Base-by-base conservation (phyloP, 1,140 invertebrate genomes). In the Elymnias hypermnestra region DNA sequence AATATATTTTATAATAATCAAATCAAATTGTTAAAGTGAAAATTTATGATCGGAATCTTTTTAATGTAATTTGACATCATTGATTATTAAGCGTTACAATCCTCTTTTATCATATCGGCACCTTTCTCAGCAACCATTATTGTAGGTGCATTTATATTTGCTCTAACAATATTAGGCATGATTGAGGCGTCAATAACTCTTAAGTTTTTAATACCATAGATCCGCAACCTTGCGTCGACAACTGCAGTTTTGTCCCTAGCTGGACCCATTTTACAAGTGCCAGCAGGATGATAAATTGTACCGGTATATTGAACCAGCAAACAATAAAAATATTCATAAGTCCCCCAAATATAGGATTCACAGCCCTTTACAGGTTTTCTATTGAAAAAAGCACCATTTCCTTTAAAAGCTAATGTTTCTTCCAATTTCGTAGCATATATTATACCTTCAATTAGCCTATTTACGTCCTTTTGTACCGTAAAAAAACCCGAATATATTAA, bases 231-330 rank as follows among this genome's bases (percentile, higher is more conserved):
- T 0, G 91, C 87, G 78, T 94, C 90, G 0, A 95, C 93, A 0
- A 95, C 93, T 2, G 93, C 90, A 0, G 87, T 84, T 2, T 87
- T 83, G 72, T 95, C 94, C 1, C 62, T 83, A 8, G 62, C 47
- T 0, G 91, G 89, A 0, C 94, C 95, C 95, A 97, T 97, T 78
- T 94, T 95, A 66, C 93, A 93, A 0, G 94, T 96, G 0, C 94
- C 94, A 1, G 90, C 89, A 13, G 92, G 91, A 69, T 96, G 94
- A 59, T 93, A 94, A 29, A 95, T 91, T 1, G 91, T 93, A 14
- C 91, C 87, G 0, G 93, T 92, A 14, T 93, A 89, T 43, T 90
- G 87, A 13, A 88, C 86, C 0, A 89, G 81, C 26, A 91, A 87
- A 76, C 94, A 96, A 5, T 40, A 21, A 28, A 78, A 94, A 73